Evolutionary conservation across 2,888 invertebrate species (phyloP).

Genomic region (Cybosia mesomella): DNA sequence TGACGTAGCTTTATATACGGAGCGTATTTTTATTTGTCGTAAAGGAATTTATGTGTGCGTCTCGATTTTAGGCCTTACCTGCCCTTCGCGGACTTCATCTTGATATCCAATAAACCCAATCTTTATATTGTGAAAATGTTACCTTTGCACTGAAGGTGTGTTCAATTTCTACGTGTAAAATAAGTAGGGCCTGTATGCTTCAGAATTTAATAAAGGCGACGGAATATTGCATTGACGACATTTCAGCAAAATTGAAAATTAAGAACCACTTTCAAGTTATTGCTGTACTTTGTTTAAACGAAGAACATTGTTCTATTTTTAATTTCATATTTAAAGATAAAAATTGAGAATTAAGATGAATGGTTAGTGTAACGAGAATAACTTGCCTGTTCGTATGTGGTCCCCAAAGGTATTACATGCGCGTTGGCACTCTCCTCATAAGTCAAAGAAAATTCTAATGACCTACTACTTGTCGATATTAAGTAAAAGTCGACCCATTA

Average conservation of each 20-base stretch:
- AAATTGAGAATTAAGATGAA: not conserved
- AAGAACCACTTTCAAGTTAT: constrained; percentile 63
- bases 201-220: constrained; percentile 75
- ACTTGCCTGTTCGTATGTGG: not conserved
- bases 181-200: constrained; percentile 64
- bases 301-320: constrained; percentile 50
- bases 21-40: constrained; percentile 81
- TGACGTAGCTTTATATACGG: constrained; percentile 63
- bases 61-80: constrained; percentile 62
- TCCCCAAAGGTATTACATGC: too few species aligned
- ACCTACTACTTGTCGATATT: not conserved
- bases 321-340: constrained; percentile 3
- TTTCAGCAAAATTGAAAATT: constrained; percentile 76
- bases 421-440: not conserved
- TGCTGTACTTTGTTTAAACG: constrained; percentile 48
- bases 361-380: not conserved
- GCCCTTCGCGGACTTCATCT: constrained; percentile 66
- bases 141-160: constrained; percentile 70
- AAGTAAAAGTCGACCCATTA: too few species aligned
- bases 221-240: constrained; percentile 68
- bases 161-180: constrained; percentile 80
- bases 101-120: constrained; percentile 76
- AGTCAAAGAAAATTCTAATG: not conserved
- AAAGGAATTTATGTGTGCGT: constrained; percentile 77
- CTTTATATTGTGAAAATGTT: constrained; percentile 78